A percentile compares a stretch with the other conserved stretches of the same genome.
phyloP scores from a whole-genome alignment of 2,888 invertebrate species.

The Drosophila bunnanda region DNA sequence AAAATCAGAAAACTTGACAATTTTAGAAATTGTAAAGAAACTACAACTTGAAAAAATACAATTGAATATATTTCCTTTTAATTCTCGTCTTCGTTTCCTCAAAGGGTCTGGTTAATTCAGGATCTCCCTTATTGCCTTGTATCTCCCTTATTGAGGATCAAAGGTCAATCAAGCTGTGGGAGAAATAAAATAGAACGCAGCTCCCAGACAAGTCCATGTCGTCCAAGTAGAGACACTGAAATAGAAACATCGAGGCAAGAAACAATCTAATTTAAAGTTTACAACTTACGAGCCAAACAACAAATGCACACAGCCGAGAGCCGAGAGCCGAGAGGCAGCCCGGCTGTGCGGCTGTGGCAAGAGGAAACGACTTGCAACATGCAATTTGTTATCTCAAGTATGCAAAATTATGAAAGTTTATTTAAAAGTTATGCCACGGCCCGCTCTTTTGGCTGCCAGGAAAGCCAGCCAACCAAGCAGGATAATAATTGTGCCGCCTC shows the following conservation, averaged over 20 bases:
- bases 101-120: too few species aligned
- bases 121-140: too few species aligned
- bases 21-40: too few species aligned
- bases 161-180: conserved; percentile 18
- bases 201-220: conserved; percentile 9
- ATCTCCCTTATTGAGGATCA: conserved; percentile 16
- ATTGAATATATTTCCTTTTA: too few species aligned
- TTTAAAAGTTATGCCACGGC: conserved; percentile 73
- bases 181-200: not conserved
- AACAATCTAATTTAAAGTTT: conserved; percentile 78
- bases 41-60: too few species aligned
- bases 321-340: not conserved
- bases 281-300: conserved; percentile 53
- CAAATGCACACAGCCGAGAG: conserved; percentile 44
- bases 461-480: conserved; percentile 49
- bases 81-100: too few species aligned
- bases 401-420: conserved; percentile 78
- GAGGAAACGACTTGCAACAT: conserved; percentile 69
- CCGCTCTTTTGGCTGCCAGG: conserved; percentile 65
- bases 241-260: conserved; percentile 49
- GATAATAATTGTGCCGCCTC: conserved; percentile 74
- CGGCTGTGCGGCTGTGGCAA: conserved; percentile 1
- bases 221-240: conserved; percentile 10
- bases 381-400: conserved; percentile 79
- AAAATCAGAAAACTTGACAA: too few species aligned